Percentiles rank a stretch among this genome's conserved stretches.
Conservation (phyloP, 2,797 vertebrate species). For the Gallinago solitaria region DNA sequence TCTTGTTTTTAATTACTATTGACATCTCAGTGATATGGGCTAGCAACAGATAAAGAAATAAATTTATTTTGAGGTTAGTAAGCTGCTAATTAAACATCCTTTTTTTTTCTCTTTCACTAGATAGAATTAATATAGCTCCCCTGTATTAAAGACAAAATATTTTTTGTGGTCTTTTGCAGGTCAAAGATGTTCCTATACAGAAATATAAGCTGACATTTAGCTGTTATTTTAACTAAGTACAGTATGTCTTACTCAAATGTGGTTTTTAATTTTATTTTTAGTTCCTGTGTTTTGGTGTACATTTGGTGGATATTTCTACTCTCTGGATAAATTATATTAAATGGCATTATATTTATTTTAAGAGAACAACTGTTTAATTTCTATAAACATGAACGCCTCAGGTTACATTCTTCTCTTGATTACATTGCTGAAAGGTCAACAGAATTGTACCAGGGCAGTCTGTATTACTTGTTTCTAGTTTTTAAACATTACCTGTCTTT, state of each 20-base stretch:
- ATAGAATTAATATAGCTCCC: neutral
- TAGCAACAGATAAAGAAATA: conserved; percentile 14
- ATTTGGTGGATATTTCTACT: neutral
- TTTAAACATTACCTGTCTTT: neutral
- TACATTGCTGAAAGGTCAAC: neutral
- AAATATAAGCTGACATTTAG: neutral
- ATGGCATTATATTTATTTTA: neutral
- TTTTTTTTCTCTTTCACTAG: neutral
- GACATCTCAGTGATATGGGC: neutral
- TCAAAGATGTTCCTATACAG: neutral
- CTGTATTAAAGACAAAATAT: neutral
- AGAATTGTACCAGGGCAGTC: neutral
- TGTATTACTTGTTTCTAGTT: neutral
- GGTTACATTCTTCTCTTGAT: neutral
- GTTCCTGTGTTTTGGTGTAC: neutral
- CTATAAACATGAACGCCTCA: neutral
- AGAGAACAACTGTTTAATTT: neutral
- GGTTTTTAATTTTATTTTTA: neutral
- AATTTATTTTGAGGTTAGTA: conserved; percentile 49
- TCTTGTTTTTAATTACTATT: conserved; percentile 67
- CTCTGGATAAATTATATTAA: neutral
- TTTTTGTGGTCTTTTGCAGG: neutral
- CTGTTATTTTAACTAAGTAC: conserved; percentile 1
- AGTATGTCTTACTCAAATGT: neutral
- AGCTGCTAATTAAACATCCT: neutral